These are phyloP conservation scores for Agonopterix heracliana DNA, from an alignment of 2,888 invertebrate species.

Conservation along the genomic window DNA sequence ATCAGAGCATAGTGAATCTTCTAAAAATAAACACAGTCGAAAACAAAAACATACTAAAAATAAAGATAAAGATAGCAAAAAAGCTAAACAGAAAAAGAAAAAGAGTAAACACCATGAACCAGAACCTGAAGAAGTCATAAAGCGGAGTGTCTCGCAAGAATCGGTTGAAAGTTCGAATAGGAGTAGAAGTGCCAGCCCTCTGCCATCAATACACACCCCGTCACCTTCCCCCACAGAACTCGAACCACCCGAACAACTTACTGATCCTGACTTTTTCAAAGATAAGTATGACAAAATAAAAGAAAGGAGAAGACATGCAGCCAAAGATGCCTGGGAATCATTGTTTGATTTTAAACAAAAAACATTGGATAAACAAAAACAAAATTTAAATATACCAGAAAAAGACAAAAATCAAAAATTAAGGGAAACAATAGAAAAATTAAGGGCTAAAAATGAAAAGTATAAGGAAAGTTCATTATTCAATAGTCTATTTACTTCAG, in stretches of 20 bases:
- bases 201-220: slow-evolving; percentile 64
- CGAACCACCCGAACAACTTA: slow-evolving; percentile 27
- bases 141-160: slow-evolving; percentile 41
- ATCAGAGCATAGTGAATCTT: slow-evolving; percentile 39
- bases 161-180: slow-evolving; percentile 61
- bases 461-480: slow-evolving; percentile 55
- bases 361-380: slow-evolving; percentile 52
- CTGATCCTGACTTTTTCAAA: slow-evolving; percentile 61
- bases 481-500: slow-evolving; percentile 45
- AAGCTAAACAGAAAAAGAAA: slow-evolving; percentile 67
- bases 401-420: slow-evolving; percentile 71
- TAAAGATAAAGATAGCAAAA: slow-evolving; percentile 64
- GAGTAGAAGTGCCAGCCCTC: slow-evolving; percentile 62
- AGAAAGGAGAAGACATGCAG: slow-evolving; percentile 74
- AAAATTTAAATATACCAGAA: slow-evolving; percentile 49
- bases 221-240: slow-evolving; percentile 54
- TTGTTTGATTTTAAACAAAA: slow-evolving; percentile 65
- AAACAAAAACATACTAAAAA: slow-evolving; percentile 54
- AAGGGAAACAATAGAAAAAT: slow-evolving; percentile 78
- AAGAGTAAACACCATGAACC: slow-evolving; percentile 53
- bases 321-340: slow-evolving; percentile 65
- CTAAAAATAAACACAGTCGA: slow-evolving; percentile 48
- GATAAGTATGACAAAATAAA: slow-evolving; percentile 80
- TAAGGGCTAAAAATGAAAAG: slow-evolving; percentile 79
- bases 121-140: slow-evolving; percentile 30